phyloP scores from a whole-genome alignment of 2,113 vertebrate species.

The Microcebus lehilahytsara region DNA sequence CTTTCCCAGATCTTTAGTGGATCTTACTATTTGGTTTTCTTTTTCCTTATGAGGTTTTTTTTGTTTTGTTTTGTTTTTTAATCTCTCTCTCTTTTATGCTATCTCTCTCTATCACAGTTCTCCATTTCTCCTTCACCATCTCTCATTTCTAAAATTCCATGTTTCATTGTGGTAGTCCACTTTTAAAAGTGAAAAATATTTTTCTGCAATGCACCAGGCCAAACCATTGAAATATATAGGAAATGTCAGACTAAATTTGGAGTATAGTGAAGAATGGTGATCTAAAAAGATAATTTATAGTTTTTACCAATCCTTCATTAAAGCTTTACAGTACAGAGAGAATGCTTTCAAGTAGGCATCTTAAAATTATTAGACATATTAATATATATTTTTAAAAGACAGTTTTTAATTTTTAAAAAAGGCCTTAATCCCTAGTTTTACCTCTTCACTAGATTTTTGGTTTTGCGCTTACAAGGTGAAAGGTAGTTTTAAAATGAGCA shows the following conservation, averaged over 20 bases:
- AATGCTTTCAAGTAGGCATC: not conserved
- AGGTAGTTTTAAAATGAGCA: constrained; percentile 2
- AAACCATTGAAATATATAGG: not conserved
- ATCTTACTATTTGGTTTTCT: not conserved
- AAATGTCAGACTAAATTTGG: not conserved
- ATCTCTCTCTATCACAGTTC: not conserved
- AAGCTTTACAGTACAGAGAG: not conserved
- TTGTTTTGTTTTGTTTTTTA: not conserved
- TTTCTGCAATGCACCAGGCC: not conserved
- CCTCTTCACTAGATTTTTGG: not conserved
- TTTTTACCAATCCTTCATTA: not conserved
- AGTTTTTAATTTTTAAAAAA: not conserved
- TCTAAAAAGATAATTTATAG: not conserved
- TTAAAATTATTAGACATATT: constrained; percentile 10
- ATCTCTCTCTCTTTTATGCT: not conserved
- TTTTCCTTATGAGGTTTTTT: not conserved
- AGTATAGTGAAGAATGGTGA: not conserved
- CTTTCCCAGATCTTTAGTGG: not conserved
- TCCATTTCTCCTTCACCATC: not conserved
- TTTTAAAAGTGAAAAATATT: not conserved
- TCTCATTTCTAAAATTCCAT: constrained; percentile 6
- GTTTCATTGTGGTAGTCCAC: not conserved
- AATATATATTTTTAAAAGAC: not conserved
- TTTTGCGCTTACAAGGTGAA: constrained; percentile 19
- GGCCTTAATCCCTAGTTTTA: not conserved